phyloP scores from a whole-genome alignment of 2,888 invertebrate species.

The Oxyteleia sp. region DNA sequence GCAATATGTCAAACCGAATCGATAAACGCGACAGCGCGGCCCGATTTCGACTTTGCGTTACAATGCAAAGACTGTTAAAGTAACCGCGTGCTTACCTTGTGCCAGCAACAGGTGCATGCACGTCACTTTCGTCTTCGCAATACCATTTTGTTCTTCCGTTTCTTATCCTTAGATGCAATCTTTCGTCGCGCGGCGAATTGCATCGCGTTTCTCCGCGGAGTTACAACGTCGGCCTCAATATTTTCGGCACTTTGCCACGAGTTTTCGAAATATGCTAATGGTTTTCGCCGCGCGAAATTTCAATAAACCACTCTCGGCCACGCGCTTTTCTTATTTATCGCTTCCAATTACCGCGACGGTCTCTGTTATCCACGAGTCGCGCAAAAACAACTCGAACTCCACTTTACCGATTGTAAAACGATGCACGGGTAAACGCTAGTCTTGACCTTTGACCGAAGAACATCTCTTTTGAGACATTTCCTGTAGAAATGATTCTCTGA shows the following conservation, averaged over 20 bases:
- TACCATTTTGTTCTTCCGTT: constrained; percentile 55
- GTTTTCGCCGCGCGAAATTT: no score
- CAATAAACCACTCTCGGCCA: no score
- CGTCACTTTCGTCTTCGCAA: constrained; percentile 61
- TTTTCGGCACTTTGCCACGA: constrained; percentile 21
- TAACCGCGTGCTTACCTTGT: constrained; percentile 63
- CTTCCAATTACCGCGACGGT: no score
- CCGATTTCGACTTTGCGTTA: constrained; percentile 61
- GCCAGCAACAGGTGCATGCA: constrained; percentile 71
- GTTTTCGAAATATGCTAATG: constrained; percentile 30
- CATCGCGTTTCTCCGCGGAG: constrained; percentile 19
- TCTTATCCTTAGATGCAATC: constrained; percentile 58
- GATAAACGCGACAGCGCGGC: constrained; percentile 48
- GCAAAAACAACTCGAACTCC: no score
- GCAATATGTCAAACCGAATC: constrained; percentile 69
- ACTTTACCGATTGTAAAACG: no score
- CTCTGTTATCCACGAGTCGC: no score
- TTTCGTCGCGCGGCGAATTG: constrained; percentile 38
- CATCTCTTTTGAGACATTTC: no score
- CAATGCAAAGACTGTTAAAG: constrained; percentile 68
- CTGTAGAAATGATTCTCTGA: no score
- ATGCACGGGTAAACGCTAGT: no score
- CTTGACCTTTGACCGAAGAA: no score
- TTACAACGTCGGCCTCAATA: constrained; percentile 11
- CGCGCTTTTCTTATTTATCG: no score